Base-by-base conservation (phyloP, 2,797 vertebrate genomes). In the Smutsia gigantea region DNA sequence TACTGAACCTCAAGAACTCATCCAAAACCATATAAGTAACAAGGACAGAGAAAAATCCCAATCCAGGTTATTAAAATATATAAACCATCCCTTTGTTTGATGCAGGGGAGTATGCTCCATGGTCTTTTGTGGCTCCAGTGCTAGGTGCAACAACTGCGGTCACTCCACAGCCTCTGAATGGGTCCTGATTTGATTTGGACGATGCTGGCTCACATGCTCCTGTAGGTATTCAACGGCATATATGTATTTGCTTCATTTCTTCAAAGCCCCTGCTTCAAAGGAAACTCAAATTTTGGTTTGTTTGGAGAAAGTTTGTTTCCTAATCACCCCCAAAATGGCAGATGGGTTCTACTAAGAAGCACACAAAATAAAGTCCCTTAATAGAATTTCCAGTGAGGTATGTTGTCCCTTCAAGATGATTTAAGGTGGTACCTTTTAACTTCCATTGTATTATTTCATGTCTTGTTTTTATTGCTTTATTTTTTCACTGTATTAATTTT, bases 31-130 rank as follows among this genome's bases (percentile, higher is more conserved):
- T 1, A 5, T 14, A 66, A 5, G 29, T 14, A 19, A 42, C 1
- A 5, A 15, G 59, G 53, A 27, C 51, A 46, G 27, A 69, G 25
- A n/a, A 59, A 34, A 68, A 23, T 7, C 13, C 46, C 75, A 34
- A 27, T 4, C 31, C 18, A 2, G 29, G n/a, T 55, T 15, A 69
- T 15, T 27, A 57, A 31, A 57, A 25, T 53, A 11, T 46, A 2
- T 46, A 46, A 46, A 7, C 31, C 7, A 11, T 19, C 18, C 18
- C 42, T 15, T 15, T 25, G 71, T 29, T n/a, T 1, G 17, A 39
- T 0, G 4, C 23, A 0, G 51, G 2, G 1, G 5, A 25, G 6
- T 1, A 7, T 19, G 5, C 19, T 49, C 46, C 10, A 15, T 27
- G 0, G 23, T 59, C 64, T 31, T 37, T 2, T 11, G 31, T 34